Base-by-base conservation (phyloP, 1,140 invertebrate species). In the Megalonaias nervosa region DNA sequence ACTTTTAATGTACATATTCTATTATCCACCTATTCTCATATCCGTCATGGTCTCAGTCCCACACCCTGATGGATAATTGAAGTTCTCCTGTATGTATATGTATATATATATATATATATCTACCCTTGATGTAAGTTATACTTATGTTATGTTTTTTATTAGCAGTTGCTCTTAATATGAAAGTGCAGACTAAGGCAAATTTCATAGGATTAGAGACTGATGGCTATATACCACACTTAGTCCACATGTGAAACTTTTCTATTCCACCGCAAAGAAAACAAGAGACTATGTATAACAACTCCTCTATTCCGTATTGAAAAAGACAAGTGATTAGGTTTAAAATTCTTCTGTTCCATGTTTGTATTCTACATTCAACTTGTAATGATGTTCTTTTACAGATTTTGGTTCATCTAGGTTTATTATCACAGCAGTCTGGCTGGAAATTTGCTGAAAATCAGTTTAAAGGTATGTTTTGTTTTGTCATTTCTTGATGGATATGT, bases 401-500 rank as follows among this genome's bases (percentile, higher is more conserved):
- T 64, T 73, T 91, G n/a, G 81, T 92, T 19, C 89, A 92, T 81
- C 79, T 92, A 21, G 91, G 91, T 3, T 82, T 92, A 38, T 79
- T 92, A 17, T 90, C 88, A 9, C 90, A 90, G 81, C 90, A 91
- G 72, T 87, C 87, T 15, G 88, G 89, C 4, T 87, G 91, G 81
- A 90, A 90, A 56, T 89, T 92, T 85, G 89, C 88, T 58, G 88
- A 91, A 78, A 88, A 84, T 73, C 86, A 90, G 68, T 88, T 87
- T 68, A 89, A 89, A 85, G 89, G 89, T 90, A 79, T 65, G 6
- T 19, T 26, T 23, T 21, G 55, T n/a, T 16, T 23, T 58, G 15
- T n/a, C 16, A 55, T 21, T 71, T 3, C 4, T 1, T 23, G 21
- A 19, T 58, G 16, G 16, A 61, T 72, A 17, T 71, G 23, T 71